Conservation (phyloP, 2,888 invertebrate species). For the Cantharis lateralis region DNA sequence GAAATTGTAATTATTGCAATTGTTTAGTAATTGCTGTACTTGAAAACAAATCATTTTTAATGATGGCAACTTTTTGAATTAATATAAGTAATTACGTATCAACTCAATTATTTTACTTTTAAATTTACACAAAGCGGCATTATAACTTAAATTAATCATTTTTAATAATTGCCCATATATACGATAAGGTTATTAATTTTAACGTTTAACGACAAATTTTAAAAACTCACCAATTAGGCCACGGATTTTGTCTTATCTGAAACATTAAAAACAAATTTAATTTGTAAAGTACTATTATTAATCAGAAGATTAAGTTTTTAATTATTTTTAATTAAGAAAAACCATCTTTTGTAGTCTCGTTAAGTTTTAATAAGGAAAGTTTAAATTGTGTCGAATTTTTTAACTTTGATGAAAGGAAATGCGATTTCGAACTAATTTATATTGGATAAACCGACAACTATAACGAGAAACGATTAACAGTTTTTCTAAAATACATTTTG, state of each 20-base stretch:
- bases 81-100: neutral
- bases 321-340: neutral
- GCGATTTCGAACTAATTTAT: neutral
- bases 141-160: neutral
- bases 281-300: neutral
- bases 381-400: neutral
- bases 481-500: neutral
- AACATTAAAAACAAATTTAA: neutral
- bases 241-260: neutral
- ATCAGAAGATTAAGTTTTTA: neutral
- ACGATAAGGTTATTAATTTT: neutral
- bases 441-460: neutral
- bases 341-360: neutral
- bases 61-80: neutral
- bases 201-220: neutral
- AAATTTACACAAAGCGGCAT: neutral
- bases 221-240: neutral
- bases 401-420: neutral
- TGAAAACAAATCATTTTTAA: slow-evolving; percentile 3
- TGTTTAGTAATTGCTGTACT: slow-evolving; percentile 3
- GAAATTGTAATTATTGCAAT: slow-evolving; percentile 4
- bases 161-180: neutral
- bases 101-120: neutral
- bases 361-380: neutral
- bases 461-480: neutral